Conservation (phyloP, 2,797 vertebrate genomes). For the Yasuhikotakia modesta region DNA sequence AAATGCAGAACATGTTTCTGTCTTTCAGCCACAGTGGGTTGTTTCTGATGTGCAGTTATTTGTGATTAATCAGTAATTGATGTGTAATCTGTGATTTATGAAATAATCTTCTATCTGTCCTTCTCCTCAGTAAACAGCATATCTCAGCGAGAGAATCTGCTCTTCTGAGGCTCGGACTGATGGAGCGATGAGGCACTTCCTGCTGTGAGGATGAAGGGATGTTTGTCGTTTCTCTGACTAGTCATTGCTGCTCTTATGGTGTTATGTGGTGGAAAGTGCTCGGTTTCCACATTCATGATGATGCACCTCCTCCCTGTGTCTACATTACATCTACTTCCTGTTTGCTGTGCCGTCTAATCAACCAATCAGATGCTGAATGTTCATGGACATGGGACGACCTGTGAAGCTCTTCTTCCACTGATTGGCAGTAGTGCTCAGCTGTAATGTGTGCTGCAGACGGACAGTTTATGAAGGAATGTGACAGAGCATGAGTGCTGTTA, state of each 20-base stretch:
- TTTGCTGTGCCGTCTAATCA: constrained; percentile 10
- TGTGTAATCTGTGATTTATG: background rate
- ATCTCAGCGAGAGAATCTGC: constrained; percentile 72
- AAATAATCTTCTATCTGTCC: constrained; percentile 16
- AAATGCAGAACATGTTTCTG: too few relatives aligned
- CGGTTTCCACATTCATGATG: constrained; percentile 53
- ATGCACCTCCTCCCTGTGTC: constrained; percentile 38
- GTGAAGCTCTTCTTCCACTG: constrained; percentile 9
- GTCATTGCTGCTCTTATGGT: constrained; percentile 53
- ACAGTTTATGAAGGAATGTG: constrained; percentile 39
- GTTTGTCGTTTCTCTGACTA: constrained; percentile 48
- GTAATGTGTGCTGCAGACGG: constrained; percentile 28
- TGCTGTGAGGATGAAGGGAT: constrained; percentile 60
- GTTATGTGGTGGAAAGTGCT: constrained; percentile 44
- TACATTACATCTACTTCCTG: constrained; percentile 8
- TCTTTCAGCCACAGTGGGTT: too few relatives aligned
- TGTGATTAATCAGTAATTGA: background rate
- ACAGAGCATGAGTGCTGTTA: constrained; percentile 29
- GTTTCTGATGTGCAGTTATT: too few relatives aligned
- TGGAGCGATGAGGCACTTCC: constrained; percentile 34
- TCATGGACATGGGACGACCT: background rate
- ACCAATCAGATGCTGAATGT: constrained; percentile 2
- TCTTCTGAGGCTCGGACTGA: constrained; percentile 65
- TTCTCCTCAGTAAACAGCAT: constrained; percentile 69
- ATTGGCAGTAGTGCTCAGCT: constrained; percentile 31